Percentiles rank a stretch among this genome's conserved stretches.
These are phyloP conservation scores for Eurypyga helias DNA, from an alignment of 2,113 vertebrate species.

Conservation along the genomic window DNA sequence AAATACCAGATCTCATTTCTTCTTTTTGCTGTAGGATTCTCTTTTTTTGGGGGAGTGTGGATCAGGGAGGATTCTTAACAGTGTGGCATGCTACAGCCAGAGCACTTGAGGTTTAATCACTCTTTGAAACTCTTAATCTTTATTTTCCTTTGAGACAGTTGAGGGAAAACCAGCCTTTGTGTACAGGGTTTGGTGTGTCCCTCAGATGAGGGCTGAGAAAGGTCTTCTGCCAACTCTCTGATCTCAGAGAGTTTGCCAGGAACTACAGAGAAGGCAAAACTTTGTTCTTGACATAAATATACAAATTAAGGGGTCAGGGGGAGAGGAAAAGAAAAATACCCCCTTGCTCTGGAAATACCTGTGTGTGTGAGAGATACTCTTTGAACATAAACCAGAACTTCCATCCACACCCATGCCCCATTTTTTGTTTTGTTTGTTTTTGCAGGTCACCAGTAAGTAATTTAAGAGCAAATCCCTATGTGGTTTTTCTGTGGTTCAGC, in stretches of 20 bases:
- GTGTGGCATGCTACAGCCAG: background rate
- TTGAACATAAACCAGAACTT: background rate
- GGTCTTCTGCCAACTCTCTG: background rate
- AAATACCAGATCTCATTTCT: background rate
- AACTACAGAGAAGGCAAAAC: background rate
- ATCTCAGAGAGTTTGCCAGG: background rate
- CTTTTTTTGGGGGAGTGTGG: background rate
- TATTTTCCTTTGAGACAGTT: background rate
- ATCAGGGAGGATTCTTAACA: background rate
- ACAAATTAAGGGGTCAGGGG: background rate
- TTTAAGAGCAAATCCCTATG: background rate
- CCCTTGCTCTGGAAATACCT: background rate
- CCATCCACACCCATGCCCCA: accelerated
- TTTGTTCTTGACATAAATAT: background rate
- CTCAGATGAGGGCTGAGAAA: background rate
- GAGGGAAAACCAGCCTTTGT: background rate
- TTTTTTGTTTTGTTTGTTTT: background rate
- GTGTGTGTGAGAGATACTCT: background rate
- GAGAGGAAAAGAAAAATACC: background rate
- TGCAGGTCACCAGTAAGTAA: background rate
- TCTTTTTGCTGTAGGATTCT: background rate
- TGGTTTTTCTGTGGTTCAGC: background rate
- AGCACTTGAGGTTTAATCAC: background rate
- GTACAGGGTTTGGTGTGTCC: background rate
- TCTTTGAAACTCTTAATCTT: background rate